Percentiles rank a stretch among this genome's conserved stretches.
phyloP scores from a whole-genome alignment of 1,140 invertebrate species.

The Trachymyrmex cornetzi region DNA sequence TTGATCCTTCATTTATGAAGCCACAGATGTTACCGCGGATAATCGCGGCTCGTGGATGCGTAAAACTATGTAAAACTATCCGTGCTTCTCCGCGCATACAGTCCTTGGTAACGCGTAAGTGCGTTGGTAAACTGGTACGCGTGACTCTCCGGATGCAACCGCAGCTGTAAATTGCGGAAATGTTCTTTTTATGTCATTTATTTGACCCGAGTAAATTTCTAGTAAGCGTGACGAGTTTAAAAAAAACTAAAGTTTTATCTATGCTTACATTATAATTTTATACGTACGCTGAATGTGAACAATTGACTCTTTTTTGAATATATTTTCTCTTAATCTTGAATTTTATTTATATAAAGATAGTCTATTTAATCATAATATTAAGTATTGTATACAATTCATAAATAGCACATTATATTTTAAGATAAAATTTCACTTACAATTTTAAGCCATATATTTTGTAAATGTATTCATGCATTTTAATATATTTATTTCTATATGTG shows the following conservation, averaged over 20 bases:
- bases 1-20: conserved; percentile 44
- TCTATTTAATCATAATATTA: background rate
- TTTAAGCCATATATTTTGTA: background rate
- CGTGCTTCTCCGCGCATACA: conserved; percentile 23
- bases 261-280: background rate
- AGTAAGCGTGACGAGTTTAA: background rate
- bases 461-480: background rate
- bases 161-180: conserved; percentile 44
- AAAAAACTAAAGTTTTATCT: background rate
- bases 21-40: conserved; percentile 33
- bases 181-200: background rate
- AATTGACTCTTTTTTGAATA: background rate
- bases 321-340: background rate
- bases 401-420: background rate
- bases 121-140: conserved; percentile 17
- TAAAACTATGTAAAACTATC: conserved; percentile 36
- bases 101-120: conserved; percentile 34
- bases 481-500: background rate
- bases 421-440: background rate
- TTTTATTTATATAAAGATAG: background rate
- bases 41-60: conserved; percentile 50
- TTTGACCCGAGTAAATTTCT: background rate
- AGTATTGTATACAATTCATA: background rate
- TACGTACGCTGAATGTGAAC: background rate
- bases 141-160: conserved; percentile 13